Evolutionary conservation across 2,113 vertebrate species (phyloP).

Genomic region (Thunnus thynnus): DNA sequence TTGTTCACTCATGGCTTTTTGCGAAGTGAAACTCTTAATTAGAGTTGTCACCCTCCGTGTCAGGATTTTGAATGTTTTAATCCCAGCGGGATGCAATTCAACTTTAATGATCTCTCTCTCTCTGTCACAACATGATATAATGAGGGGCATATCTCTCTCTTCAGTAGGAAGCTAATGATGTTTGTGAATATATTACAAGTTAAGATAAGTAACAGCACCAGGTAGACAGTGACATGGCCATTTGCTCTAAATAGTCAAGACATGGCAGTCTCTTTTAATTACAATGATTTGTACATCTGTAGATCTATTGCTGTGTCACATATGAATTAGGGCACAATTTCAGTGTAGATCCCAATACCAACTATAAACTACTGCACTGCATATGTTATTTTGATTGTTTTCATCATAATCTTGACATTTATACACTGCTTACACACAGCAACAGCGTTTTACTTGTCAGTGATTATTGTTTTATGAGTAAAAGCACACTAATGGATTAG

Average conservation of each 20-base stretch:
- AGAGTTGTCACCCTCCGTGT: conserved; percentile 44
- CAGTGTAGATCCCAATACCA: neutral
- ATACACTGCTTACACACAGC: neutral
- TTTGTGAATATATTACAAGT: conserved; percentile 46
- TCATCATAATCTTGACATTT: neutral
- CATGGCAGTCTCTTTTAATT: neutral
- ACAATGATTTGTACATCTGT: neutral
- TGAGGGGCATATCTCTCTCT: conserved; percentile 43
- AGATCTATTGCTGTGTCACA: conserved; percentile 4
- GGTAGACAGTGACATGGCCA: neutral
- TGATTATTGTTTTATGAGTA: conserved; percentile 2
- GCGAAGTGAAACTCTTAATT: conserved; percentile 48
- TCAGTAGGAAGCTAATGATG: conserved; percentile 43
- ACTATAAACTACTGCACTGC: conserved; percentile 4
- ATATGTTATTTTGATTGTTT: conserved; percentile 4
- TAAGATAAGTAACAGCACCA: conserved; percentile 10
- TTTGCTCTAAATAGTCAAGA: conserved; percentile 28
- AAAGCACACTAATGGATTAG: neutral
- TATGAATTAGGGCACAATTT: neutral
- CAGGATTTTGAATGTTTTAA: conserved; percentile 39
- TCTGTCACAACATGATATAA: conserved; percentile 39
- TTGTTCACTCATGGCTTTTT: neutral
- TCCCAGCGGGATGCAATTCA: conserved; percentile 42
- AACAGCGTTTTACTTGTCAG: neutral
- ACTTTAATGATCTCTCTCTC: conserved; percentile 58